Base-by-base conservation (phyloP, 30 jellyfish, hydroid and myxozoan genomes). In the Aurelia sp. region DNA sequence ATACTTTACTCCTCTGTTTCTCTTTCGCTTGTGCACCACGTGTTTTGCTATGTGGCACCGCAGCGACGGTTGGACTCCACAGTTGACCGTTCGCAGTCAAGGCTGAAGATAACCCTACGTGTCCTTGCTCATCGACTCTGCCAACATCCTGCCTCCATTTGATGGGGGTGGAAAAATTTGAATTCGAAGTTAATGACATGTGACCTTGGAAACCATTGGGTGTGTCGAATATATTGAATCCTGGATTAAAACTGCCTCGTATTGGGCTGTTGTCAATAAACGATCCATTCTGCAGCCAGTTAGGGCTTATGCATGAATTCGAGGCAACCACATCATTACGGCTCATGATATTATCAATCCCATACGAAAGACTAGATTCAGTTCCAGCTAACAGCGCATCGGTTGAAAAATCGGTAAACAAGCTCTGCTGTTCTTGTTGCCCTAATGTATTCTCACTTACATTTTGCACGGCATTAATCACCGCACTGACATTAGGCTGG, bases 321-420 rank as follows among this genome's bases (percentile, higher is more conserved):
- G 96, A 71, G 38, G 82, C 84, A 6, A 61, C 84, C 13, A 71
- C 79, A 63, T 88, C 92, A 62, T 88, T 88, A 13, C 95, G 97
- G 53, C 77, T 74, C 92, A 93, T 93, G 62, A 93, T 95, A 63
- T 88, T 93, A 57, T 93, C 97, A 17, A 93, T 88, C 52, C 97
- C 99, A 70, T 88, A 94, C 15, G 99, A 89, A 22, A 94, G 80
- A 62, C 73, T 74, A 5, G 97, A 82, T 50, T 94, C 97, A 30
- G 90, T 76, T 35, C 92, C 96, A 38, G 90, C 88, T 19, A 88
- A 78, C 50, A 94, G 66, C 21, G 95, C 90, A 71, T 85, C 97
- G 24, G 99, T 74, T 18, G 99, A 94, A 67, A 88, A 94, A 74
- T 94, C 96, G 4, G 97, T 88, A 63, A 94, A 94, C 76, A 91